Conservation (phyloP, 2,113 vertebrate species). For the Ardeotis arabs region DNA sequence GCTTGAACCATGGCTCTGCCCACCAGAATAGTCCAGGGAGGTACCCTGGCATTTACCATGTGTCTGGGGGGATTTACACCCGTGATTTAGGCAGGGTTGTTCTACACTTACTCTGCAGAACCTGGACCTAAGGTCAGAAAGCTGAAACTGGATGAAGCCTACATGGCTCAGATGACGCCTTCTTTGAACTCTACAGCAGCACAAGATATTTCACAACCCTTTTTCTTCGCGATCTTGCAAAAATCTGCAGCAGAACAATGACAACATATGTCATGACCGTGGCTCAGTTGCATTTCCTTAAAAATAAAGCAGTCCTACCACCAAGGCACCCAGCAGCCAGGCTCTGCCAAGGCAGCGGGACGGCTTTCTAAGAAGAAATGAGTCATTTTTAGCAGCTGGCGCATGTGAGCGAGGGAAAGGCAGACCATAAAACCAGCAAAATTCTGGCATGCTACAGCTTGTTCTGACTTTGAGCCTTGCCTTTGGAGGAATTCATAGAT, state of each 20-base stretch:
- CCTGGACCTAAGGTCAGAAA: background rate
- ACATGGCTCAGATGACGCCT: background rate
- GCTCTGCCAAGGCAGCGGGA: background rate
- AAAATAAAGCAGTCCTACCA: background rate
- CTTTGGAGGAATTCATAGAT: background rate
- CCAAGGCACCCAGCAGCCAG: background rate
- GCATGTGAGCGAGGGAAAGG: background rate
- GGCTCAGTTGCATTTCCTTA: background rate
- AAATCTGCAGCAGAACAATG: background rate
- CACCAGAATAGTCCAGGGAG: background rate
- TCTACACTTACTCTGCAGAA: background rate
- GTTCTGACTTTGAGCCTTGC: background rate
- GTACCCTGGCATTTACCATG: background rate
- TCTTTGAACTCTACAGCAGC: background rate
- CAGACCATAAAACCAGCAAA: background rate
- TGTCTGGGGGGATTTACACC: background rate
- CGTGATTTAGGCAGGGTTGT: background rate
- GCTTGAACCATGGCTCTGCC: background rate
- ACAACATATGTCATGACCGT: rapidly evolving
- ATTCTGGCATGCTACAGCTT: background rate
- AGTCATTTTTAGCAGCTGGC: background rate
- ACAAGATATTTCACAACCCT: background rate
- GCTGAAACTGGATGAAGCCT: background rate
- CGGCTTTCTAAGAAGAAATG: background rate
- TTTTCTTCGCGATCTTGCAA: background rate